These are phyloP conservation scores for Centruroides vittatus DNA, from an alignment of 1,140 invertebrate species.

Conservation along the genomic window DNA sequence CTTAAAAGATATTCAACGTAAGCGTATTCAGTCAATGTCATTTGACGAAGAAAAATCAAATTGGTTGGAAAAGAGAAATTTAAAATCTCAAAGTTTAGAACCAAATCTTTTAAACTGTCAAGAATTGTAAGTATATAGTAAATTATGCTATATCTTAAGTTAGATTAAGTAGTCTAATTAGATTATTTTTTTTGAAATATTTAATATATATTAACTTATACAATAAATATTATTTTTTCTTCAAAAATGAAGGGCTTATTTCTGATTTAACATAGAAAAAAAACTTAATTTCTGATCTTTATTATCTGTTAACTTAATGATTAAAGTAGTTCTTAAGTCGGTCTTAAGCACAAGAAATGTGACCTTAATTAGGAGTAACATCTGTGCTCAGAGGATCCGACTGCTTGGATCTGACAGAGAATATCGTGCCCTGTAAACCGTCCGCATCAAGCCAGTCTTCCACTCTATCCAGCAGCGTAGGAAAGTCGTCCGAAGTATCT, in stretches of 20 bases:
- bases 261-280: background rate
- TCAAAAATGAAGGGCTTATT: too few species aligned
- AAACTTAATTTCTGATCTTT: background rate
- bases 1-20: conserved; percentile 51
- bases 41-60: conserved; percentile 4
- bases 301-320: background rate
- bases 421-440: too few species aligned
- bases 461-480: background rate
- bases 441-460: too few species aligned
- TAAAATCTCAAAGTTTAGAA: conserved; percentile 15
- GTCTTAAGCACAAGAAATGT: too few species aligned
- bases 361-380: too few species aligned
- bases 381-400: too few species aligned
- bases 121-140: background rate
- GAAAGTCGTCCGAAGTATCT: background rate
- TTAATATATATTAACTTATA: too few species aligned
- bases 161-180: too few species aligned
- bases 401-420: too few species aligned
- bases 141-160: background rate
- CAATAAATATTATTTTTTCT: too few species aligned
- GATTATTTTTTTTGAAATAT: too few species aligned
- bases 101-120: background rate
- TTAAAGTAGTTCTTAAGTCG: background rate
- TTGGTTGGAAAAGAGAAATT: conserved; percentile 3
- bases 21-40: conserved; percentile 30